A percentile compares a stretch with the other conserved stretches of the same genome.
Evolutionary conservation across 2,888 invertebrate genomes (phyloP).

Genomic region (Patella depressa): DNA sequence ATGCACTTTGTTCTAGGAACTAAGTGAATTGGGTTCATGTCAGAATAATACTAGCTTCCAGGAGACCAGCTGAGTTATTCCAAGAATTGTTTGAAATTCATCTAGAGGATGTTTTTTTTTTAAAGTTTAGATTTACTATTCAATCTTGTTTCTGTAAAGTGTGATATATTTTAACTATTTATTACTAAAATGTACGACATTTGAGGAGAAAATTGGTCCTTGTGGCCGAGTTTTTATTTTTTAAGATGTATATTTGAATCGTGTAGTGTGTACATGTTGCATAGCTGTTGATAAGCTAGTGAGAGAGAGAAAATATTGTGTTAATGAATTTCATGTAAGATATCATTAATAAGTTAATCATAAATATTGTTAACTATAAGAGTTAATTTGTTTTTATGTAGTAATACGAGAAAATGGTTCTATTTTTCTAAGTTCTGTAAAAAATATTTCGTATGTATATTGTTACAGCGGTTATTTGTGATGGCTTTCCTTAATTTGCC

Average conservation of each 20-base stretch:
- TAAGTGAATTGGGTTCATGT: too few relatives aligned
- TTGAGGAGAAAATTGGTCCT: too few relatives aligned
- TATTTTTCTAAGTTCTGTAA: constrained; percentile 10
- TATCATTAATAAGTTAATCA: constrained; percentile 9
- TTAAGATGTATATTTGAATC: constrained; percentile 35
- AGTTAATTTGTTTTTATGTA: constrained; percentile 5
- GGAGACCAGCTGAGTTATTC: too few relatives aligned
- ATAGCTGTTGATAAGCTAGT: constrained; percentile 19
- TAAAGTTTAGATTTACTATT: too few relatives aligned
- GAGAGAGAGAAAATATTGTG: constrained; percentile 1
- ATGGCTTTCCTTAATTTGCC: not conserved
- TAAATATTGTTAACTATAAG: not conserved
- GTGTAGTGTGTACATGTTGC: constrained; percentile 34
- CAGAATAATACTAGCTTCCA: too few relatives aligned
- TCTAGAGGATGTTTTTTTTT: too few relatives aligned
- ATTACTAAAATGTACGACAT: too few relatives aligned
- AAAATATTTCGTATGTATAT: not conserved
- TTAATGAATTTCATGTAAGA: constrained; percentile 10
- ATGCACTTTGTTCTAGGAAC: too few relatives aligned
- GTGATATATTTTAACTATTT: too few relatives aligned
- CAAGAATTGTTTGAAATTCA: too few relatives aligned
- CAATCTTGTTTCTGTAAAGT: too few relatives aligned
- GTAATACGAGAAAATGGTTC: not conserved
- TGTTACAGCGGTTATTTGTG: constrained; percentile 4
- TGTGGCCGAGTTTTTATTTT: constrained; percentile 27